Evolutionary conservation across 2,888 invertebrate genomes (phyloP).

Genomic region (Drosophila hamatofila): DNA sequence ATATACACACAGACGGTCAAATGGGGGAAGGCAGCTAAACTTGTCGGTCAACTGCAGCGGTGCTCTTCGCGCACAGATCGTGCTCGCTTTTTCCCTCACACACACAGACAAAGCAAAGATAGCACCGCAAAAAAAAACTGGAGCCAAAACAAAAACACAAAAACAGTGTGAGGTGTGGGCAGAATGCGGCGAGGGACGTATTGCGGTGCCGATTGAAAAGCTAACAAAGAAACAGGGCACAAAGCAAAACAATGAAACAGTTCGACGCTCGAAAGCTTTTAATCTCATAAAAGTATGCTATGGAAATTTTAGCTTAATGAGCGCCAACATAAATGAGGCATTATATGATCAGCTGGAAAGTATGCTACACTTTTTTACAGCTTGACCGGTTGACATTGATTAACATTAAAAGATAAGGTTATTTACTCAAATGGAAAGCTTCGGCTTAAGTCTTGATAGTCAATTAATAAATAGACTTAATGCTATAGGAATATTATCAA

Average conservation of each 20-base stretch:
- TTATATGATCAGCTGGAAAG: background rate
- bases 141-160: conserved; percentile 77
- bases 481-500: background rate
- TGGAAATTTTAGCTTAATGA: background rate
- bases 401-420: background rate
- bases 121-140: conserved; percentile 29
- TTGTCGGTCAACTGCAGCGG: conserved; percentile 60
- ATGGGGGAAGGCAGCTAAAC: conserved; percentile 34
- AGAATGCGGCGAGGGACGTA: conserved; percentile 1
- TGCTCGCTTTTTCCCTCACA: conserved; percentile 2
- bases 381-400: background rate
- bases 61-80: conserved; percentile 33
- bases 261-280: conserved; percentile 19
- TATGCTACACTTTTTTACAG: conserved; percentile 13
- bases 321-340: no score
- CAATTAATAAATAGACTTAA: background rate
- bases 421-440: background rate
- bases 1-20: background rate
- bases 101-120: background rate
- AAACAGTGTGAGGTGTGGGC: conserved; percentile 51
- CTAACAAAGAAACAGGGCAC: conserved; percentile 39
- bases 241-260: conserved; percentile 35
- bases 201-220: conserved; percentile 31
- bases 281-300: conserved; percentile 33
- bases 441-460: background rate